Base-by-base conservation (phyloP, 2,888 invertebrate genomes). In the Thymelicus acteon region DNA sequence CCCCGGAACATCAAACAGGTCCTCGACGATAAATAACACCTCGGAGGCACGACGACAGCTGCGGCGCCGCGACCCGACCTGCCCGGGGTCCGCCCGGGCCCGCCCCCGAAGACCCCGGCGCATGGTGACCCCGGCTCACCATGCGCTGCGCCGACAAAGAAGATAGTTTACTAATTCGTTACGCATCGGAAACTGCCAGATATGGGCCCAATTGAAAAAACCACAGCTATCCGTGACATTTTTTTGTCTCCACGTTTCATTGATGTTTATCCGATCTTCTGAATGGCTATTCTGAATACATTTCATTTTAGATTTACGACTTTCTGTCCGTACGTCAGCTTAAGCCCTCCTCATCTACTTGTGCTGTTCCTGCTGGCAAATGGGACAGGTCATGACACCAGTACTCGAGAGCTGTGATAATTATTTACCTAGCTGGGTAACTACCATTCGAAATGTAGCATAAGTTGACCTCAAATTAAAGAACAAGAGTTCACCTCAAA, bases 111-210 rank as follows among this genome's bases (percentile, higher is more conserved):
- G 49, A 15, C 15, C 49, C 49, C 15, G 15, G 49, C 49, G 3
- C 31, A 5, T 5, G 2, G 31, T 31, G 31, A 31, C 31, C 31
- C 31, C 31, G 19, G 52, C 15, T 52, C 49, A 19, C 52, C 52
- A 52, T 52, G 47, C 19, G n/a, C 48, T 49, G 7, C 13, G 52
- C 67, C 67, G 67, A 61, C 67, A 61, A 67, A 67, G n/a, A n/a
- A 60, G 40, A 61, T 67, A 67, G 60, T 67, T 61, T 60, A 44
- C 67, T 67, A 52, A 61, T 67, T 67, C 67, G 67, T 48, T 40
- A 52, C 40, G 61, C 24, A 44, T 67, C 67, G 31, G n/a, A n/a
- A 2, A 7, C 13, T 24, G 49, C 10, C 61, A 49, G 67, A 54
- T n/a, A 39, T 54, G 49, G 61, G 19, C 13, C 7, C 13, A 7